These are phyloP conservation scores for Corynorhinus townsendii DNA, from an alignment of 2,113 vertebrate species.

Conservation along the genomic window DNA sequence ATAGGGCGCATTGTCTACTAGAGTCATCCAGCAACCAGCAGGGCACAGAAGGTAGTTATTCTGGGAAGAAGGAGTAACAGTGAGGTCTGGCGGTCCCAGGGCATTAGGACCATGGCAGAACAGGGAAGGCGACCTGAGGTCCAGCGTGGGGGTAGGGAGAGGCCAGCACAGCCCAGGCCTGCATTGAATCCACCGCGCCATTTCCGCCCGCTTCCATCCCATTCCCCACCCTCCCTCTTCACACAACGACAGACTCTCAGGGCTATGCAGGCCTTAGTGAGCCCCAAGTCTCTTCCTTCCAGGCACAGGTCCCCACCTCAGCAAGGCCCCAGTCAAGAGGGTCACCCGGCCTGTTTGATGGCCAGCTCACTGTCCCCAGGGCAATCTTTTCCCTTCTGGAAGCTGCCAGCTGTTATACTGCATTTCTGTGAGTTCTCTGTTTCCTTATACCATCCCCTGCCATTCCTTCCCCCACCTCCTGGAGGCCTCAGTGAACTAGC, in stretches of 20 bases:
- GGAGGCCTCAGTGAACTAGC: not conserved
- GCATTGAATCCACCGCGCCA: accelerated
- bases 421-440: not conserved
- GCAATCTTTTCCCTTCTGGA: not conserved
- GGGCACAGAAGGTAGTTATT: not conserved
- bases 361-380: not conserved
- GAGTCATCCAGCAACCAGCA: not conserved
- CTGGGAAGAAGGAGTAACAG: not conserved
- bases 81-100: not conserved
- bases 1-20: not conserved
- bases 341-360: not conserved
- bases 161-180: not conserved
- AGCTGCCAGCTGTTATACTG: not conserved
- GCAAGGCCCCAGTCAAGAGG: not conserved
- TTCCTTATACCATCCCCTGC: not conserved
- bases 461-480: not conserved
- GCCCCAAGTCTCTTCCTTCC: not conserved
- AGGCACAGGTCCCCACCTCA: not conserved
- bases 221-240: not conserved
- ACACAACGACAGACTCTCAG: not conserved
- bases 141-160: not conserved
- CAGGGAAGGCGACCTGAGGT: not conserved
- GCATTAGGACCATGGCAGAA: not conserved
- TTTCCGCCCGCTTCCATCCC: not conserved
- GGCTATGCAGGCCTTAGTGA: too few relatives aligned